phyloP scores from a whole-genome alignment of 2,888 invertebrate species.

The Xanthia icteritia region DNA sequence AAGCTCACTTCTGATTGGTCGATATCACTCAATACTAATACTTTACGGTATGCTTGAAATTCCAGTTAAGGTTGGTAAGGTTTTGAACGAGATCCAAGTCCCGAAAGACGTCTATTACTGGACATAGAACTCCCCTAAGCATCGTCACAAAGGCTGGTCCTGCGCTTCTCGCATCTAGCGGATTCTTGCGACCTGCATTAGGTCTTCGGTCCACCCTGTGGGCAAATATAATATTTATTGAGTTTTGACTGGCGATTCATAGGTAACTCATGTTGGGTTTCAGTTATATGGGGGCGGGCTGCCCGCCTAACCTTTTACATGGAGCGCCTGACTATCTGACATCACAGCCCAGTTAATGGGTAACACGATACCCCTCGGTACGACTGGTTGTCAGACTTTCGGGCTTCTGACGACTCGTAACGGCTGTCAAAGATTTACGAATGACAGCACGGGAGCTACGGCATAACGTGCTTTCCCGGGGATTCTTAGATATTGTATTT shows the following conservation, averaged over 20 bases:
- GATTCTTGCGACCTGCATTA: no score
- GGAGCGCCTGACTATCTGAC: no score
- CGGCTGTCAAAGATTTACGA: not conserved
- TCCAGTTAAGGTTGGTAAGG: conserved; percentile 34
- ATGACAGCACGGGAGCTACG: not conserved
- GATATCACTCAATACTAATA: conserved; percentile 43
- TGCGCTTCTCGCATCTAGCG: not conserved
- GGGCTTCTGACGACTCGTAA: not conserved
- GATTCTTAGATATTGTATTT: not conserved
- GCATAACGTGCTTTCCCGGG: not conserved
- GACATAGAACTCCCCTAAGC: not conserved
- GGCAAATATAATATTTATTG: not conserved
- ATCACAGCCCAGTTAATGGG: not conserved
- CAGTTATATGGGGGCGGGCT: no score
- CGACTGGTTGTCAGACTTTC: not conserved
- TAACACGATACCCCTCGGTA: not conserved
- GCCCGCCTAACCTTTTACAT: no score
- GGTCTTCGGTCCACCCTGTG: not conserved
- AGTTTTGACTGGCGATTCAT: not conserved
- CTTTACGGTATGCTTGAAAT: conserved; percentile 16
- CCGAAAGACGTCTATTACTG: not conserved
- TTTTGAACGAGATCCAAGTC: not conserved
- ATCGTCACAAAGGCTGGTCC: not conserved
- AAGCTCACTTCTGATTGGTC: conserved; percentile 27
- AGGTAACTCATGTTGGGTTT: not conserved